Conservation (phyloP, 2,113 vertebrate genomes). For the Vulpes ferrilata region DNA sequence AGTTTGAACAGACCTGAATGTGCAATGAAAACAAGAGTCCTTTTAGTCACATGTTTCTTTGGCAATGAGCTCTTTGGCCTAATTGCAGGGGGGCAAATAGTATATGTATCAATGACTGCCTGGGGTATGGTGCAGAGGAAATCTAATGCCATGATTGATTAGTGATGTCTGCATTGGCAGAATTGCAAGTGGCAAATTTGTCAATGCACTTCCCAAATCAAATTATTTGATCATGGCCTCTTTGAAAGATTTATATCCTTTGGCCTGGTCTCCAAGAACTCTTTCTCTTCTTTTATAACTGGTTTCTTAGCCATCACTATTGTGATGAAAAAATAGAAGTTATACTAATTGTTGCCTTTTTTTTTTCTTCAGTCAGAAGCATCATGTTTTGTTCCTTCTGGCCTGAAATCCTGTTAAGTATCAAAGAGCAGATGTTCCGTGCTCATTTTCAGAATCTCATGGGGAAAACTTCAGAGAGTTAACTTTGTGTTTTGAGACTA, state of each 20-base stretch:
- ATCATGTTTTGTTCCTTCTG: not conserved
- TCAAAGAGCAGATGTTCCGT: not conserved
- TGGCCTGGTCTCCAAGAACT: not conserved
- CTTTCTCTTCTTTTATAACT: not conserved
- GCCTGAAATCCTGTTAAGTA: not conserved
- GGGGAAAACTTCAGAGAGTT: not conserved
- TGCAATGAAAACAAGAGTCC: not conserved
- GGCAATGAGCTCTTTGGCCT: not conserved
- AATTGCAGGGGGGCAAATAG: not conserved
- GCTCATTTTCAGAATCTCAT: not conserved
- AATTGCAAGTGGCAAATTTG: not conserved
- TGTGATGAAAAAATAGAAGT: not conserved
- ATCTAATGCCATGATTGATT: not conserved
- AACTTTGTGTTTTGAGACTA: not conserved
- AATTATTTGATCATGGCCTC: not conserved
- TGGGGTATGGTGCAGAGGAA: not conserved
- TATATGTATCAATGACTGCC: not conserved
- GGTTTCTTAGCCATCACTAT: not conserved
- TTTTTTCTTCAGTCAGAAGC: not conserved
- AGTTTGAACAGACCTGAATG: not conserved
- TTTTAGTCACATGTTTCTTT: not conserved
- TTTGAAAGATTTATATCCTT: constrained; percentile 5
- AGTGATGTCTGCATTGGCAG: not conserved
- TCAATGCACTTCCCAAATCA: not conserved
- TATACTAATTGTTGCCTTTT: not conserved